Conservation (phyloP, 2,113 vertebrate genomes). For the Ictalurus furcatus region DNA sequence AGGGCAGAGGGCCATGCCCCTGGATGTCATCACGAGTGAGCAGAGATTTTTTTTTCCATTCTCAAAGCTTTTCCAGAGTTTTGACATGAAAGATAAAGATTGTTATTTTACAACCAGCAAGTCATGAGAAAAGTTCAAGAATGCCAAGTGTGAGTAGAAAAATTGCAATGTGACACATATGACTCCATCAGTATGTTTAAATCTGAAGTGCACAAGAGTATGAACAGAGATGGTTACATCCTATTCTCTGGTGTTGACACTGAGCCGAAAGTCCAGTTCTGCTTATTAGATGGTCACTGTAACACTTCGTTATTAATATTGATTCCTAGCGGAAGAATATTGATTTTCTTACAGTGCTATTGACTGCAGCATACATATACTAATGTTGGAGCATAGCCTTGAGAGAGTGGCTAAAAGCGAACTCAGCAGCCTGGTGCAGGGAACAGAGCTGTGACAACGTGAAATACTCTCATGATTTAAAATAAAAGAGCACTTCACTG, state of each 20-base stretch:
- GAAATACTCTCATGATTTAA: conserved; percentile 30
- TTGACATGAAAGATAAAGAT: conserved; percentile 28
- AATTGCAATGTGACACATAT: conserved; percentile 14
- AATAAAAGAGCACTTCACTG: conserved; percentile 38
- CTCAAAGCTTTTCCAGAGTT: conserved; percentile 6
- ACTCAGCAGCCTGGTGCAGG: conserved; percentile 53
- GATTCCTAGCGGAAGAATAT: conserved; percentile 73
- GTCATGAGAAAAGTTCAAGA: not conserved
- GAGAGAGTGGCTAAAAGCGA: conserved; percentile 58
- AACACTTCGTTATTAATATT: conserved; percentile 74
- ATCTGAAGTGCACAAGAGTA: conserved; percentile 27
- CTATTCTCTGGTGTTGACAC: conserved; percentile 28
- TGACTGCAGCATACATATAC: conserved; percentile 60
- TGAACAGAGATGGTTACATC: conserved; percentile 1
- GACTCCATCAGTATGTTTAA: conserved; percentile 31
- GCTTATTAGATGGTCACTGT: conserved; percentile 65
- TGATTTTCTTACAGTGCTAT: conserved; percentile 74
- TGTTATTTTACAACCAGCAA: conserved; percentile 23
- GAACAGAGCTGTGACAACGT: conserved; percentile 30
- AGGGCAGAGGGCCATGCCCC: not conserved
- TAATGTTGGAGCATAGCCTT: conserved; percentile 61
- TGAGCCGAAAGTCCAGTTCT: conserved; percentile 36
- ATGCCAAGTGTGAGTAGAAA: not conserved
- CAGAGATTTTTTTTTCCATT: not conserved
- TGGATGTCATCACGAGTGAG: conserved; percentile 3